Evolutionary conservation across 2,113 vertebrate genomes (phyloP), one percentile per base, ranked within the genome.

Genomic region (Rhizomys pruinosus): DNA sequence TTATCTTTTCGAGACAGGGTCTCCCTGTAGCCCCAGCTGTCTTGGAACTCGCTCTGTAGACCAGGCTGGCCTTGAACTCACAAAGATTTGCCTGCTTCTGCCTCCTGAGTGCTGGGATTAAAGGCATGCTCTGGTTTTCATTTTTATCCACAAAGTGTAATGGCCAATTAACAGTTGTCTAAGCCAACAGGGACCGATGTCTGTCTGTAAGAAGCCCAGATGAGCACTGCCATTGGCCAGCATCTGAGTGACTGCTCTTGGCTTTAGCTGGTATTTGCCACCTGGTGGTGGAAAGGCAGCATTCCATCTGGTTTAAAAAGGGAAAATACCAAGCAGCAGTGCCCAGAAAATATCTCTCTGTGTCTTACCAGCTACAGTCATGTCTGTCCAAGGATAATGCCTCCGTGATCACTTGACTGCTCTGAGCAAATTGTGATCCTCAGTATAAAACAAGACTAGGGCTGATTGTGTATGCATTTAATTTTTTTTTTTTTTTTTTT

Each of bases 51-150:
- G n/a, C n/a, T n/a, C n/a, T n/a, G n/a, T n/a, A n/a, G n/a, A n/a
- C n/a, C n/a, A n/a, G n/a, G n/a, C n/a, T n/a, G n/a, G n/a, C n/a
- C n/a, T n/a, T n/a, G n/a, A n/a, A n/a, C n/a, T n/a, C n/a, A n/a
- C n/a, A n/a, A n/a, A n/a, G n/a, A n/a, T n/a, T n/a, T n/a, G n/a
- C n/a, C n/a, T n/a, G n/a, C n/a, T n/a, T n/a, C 47, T 52, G 47
- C 47, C 47, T 52, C 11, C 6, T 52, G 47, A 11, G 47, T 52
- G 47, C 47, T 52, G 47, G 47, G 11, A 52, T 52, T 52, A 7
- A 11, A n/a, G n/a, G n/a, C n/a, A n/a, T n/a, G n/a, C 47, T 91
- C 44, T 93, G 42, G n/a, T 73, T 97, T 95, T 85, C 19, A 22
- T 94, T 91, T 94, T 73, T 72, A 68, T 47, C 8, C 34, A 29